Conservation (phyloP, 2,888 invertebrate genomes). For the Yponomeuta malinellus region DNA sequence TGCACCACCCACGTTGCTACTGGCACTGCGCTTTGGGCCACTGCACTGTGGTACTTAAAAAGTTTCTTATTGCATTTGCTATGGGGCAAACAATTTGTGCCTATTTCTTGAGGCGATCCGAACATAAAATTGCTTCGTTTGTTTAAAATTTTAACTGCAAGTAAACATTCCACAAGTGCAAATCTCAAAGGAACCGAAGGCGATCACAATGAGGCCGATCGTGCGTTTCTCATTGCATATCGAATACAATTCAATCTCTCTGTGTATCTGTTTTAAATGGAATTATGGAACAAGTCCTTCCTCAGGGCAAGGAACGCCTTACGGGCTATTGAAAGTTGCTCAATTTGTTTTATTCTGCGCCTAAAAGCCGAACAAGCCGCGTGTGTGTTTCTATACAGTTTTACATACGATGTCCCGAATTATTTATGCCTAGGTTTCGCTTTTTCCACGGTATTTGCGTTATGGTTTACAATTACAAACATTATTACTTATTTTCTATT, state of each 20-base stretch:
- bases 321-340: background rate
- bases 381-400: background rate
- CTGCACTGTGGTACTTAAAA: background rate
- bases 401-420: background rate
- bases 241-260: slow-evolving; percentile 65
- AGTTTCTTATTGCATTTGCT: background rate
- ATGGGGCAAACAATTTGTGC: background rate
- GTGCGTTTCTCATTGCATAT: slow-evolving; percentile 59
- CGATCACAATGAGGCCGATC: slow-evolving; percentile 59
- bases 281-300: slow-evolving; percentile 55
- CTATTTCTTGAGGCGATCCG: background rate
- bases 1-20: slow-evolving; percentile 48
- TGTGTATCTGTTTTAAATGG: slow-evolving; percentile 57
- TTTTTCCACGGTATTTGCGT: background rate
- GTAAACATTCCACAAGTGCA: slow-evolving; percentile 23
- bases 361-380: background rate
- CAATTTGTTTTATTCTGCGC: background rate
- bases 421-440: background rate
- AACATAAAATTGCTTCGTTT: background rate
- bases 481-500: too few species aligned
- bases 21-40: slow-evolving; percentile 30
- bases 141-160: background rate
- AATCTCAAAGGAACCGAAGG: slow-evolving; percentile 52
- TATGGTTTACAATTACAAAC: background rate
- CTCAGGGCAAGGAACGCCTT: slow-evolving; percentile 23